Evolutionary conservation across 2,888 invertebrate genomes (phyloP).

Genomic region (Ceramica pisi): DNA sequence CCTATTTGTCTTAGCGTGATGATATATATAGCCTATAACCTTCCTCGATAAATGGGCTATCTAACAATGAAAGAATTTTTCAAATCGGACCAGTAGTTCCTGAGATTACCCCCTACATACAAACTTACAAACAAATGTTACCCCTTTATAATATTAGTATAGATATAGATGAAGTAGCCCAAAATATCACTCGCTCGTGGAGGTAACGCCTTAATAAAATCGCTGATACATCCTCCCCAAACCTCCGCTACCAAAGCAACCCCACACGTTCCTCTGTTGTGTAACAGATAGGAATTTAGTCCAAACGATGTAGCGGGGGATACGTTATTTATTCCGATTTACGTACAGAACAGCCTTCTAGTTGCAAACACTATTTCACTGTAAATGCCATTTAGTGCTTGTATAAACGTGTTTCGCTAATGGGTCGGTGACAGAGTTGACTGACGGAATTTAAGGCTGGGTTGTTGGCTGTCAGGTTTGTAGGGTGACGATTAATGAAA

Average conservation of each 20-base stretch:
- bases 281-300: slow-evolving; percentile 74
- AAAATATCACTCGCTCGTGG: not conserved
- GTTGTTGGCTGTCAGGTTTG: slow-evolving; percentile 3
- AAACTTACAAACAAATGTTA: no score
- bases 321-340: slow-evolving; percentile 75
- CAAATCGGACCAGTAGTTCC: no score
- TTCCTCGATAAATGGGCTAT: no score
- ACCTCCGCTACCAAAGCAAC: slow-evolving; percentile 39
- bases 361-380: slow-evolving; percentile 61
- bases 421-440: slow-evolving; percentile 37
- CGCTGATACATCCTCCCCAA: not conserved
- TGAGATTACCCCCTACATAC: no score
- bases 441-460: not conserved
- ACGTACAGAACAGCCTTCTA: slow-evolving; percentile 55
- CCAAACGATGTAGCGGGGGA: slow-evolving; percentile 68
- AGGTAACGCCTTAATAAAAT: not conserved
- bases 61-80: no score
- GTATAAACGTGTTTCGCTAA: slow-evolving; percentile 41
- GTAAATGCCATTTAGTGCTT: slow-evolving; percentile 56
- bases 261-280: slow-evolving; percentile 43
- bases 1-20: no score
- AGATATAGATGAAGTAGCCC: no score
- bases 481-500: not conserved
- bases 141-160: no score
- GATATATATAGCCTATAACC: no score